Base-by-base conservation (phyloP, 2,888 invertebrate genomes). In the Oxytorus armatus region DNA sequence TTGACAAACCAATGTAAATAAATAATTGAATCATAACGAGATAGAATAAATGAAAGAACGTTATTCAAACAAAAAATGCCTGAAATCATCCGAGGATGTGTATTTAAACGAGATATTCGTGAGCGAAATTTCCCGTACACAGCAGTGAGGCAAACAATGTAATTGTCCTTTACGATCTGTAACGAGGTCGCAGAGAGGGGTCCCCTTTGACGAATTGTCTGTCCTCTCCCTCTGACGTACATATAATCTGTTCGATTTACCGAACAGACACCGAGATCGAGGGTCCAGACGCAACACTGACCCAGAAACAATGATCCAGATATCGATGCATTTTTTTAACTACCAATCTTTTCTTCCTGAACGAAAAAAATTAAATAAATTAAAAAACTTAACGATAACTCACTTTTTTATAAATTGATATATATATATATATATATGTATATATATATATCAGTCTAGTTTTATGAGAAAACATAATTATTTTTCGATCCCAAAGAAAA, bases 111-210 rank as follows among this genome's bases (percentile, higher is more conserved):
- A 29, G 39, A 39, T 11, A 39, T 11, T 39, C 39, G 11, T 39
- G 3, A 5, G 39, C 39, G 11, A 39, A 39, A 11, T 39, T 39
- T 39, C 10, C 29, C 29, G 5, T 29, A 57, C 5, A 55, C 5
- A 10, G n/a, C 16, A 49, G 44, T 57, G 51, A 47, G 36, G 16
- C 29, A 44, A 68, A 55, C 36, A 59, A 61, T 80, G 16, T 72
- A 61, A 80, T 80, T 68, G 76, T 72, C 72, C 76, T 80, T 76
- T 72, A 68, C 72, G 76, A 76, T 72, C 55, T 76, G 76, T 76
- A 76, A 80, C 79, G 76, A 80, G 79, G 79, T 72, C 66, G 66
- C 16, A 49, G 51, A 59, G 57, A 57, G 57, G 59, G 39, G 39
- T 18, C 33, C 63, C 73, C 63, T 69, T 74, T 51, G 49, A 16